Evolutionary conservation across 2,113 vertebrate species (phyloP).

Genomic region (Gymnogyps californianus): DNA sequence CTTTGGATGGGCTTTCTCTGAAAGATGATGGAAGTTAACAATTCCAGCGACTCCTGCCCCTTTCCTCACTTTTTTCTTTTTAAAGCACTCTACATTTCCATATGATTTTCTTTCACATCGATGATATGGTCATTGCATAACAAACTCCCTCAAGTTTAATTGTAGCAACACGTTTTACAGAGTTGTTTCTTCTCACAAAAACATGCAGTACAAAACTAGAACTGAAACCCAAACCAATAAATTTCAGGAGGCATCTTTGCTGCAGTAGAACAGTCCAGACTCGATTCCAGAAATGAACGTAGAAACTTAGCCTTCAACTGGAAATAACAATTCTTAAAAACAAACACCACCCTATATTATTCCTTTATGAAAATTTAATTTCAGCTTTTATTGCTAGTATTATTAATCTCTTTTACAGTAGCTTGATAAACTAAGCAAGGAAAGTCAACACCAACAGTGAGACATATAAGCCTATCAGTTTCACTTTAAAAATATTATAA

Average conservation of each 20-base stretch:
- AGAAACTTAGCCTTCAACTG: not conserved
- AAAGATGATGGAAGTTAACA: not conserved
- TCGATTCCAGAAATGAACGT: accelerated
- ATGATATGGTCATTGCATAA: not conserved
- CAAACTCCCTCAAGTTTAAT: not conserved
- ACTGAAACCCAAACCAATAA: not conserved
- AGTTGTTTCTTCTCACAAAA: not conserved
- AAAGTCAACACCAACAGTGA: accelerated
- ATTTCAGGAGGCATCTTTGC: not conserved
- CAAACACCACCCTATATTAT: accelerated
- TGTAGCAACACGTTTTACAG: not conserved
- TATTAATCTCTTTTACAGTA: not conserved
- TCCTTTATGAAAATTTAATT: not conserved
- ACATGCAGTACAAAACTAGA: not conserved
- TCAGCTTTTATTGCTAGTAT: not conserved
- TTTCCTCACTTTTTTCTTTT: not conserved
- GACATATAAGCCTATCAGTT: accelerated
- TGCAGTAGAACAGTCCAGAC: accelerated
- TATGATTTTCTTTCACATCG: not conserved
- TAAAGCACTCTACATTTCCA: not conserved
- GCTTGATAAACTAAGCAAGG: not conserved
- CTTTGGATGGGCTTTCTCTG: slow-evolving; percentile 36
- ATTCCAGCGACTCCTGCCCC: not conserved
- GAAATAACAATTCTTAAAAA: not conserved
- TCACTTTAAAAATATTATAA: accelerated